Percentiles rank a stretch among this genome's conserved stretches.
Conservation (phyloP, 2,113 vertebrate genomes). For the Phrynocephalus versicolor region DNA sequence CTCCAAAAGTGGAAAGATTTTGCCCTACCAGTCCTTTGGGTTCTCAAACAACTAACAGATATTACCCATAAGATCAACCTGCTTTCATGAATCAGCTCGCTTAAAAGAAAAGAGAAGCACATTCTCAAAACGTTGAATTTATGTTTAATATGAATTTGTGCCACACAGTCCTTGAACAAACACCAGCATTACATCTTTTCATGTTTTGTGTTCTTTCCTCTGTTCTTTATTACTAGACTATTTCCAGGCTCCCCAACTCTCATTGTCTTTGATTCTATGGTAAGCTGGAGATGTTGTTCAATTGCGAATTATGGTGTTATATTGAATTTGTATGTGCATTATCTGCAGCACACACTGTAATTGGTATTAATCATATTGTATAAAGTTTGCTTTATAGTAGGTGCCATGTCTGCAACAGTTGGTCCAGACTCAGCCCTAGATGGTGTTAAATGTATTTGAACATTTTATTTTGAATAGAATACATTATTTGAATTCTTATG, state of each 20-base stretch:
- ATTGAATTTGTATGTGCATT: background rate
- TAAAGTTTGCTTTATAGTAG: background rate
- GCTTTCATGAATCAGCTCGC: no score
- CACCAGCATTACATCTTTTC: background rate
- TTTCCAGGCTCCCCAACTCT: background rate
- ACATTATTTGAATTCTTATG: background rate
- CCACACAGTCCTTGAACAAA: no score
- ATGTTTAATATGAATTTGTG: background rate
- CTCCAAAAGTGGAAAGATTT: background rate
- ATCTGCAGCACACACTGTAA: background rate
- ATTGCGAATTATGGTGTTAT: background rate
- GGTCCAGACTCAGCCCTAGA: background rate
- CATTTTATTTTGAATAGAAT: background rate
- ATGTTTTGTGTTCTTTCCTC: no score
- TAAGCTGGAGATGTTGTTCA: background rate
- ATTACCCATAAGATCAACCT: background rate
- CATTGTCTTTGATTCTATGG: constrained; percentile 5
- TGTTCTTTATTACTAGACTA: background rate
- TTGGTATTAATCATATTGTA: constrained; percentile 15
- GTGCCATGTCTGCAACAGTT: background rate
- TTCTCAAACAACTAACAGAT: background rate
- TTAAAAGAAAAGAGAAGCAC: no score
- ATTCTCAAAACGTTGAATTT: background rate
- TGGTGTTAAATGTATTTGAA: background rate
- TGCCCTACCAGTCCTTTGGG: background rate